Evolutionary conservation across 2,797 vertebrate genomes (phyloP), one percentile per base, ranked within the genome.

Genomic region (Pyrrhura leucotis): DNA sequence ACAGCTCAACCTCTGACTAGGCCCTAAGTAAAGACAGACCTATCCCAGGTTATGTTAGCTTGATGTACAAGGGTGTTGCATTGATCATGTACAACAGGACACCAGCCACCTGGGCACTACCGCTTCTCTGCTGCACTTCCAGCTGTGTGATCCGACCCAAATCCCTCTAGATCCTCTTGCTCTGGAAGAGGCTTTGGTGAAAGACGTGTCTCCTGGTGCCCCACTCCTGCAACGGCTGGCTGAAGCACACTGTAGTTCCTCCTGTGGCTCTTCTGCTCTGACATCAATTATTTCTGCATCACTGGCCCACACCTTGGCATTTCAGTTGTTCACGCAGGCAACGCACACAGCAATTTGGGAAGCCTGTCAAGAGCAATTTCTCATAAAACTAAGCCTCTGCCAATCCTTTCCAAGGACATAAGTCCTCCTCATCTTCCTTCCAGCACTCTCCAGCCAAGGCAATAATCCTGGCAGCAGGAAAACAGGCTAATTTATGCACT

Each of bases 281-380:
- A 45, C 65, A 92, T 88, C 75, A 84, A 39, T 69, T 85, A 73
- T 89, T 93, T 77, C 89, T 89, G 89, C 95, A 68, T 89, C 67
- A 31, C 47, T 90, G 79, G 80, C 59, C 93, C 83, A 93, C 83
- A 75, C 88, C 74, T 67, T 61, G 82, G 63, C 51, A 80, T 88
- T 83, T 88, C 84, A 42, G 28, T 9, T 86, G 79, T 18, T 54
- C 69, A 10, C 33, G 92, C 75, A 79, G 80, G 81, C 79, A 88
- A 58, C 3, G 25, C 53, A 50, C 61, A 25, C 54, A 75, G 90
- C 74, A 84, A 90, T 62, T 91, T 59, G 75, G 89, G 84, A 87
- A 66, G 53, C 65, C 96, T 95, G 89, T 93, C 95, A 94, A 47
- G 88, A 95, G 83, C 71, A 72, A 96, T 92, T 95, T 80, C 72